phyloP scores from a whole-genome alignment of 2,797 vertebrate genomes.

The Pseudochirops cupreus region DNA sequence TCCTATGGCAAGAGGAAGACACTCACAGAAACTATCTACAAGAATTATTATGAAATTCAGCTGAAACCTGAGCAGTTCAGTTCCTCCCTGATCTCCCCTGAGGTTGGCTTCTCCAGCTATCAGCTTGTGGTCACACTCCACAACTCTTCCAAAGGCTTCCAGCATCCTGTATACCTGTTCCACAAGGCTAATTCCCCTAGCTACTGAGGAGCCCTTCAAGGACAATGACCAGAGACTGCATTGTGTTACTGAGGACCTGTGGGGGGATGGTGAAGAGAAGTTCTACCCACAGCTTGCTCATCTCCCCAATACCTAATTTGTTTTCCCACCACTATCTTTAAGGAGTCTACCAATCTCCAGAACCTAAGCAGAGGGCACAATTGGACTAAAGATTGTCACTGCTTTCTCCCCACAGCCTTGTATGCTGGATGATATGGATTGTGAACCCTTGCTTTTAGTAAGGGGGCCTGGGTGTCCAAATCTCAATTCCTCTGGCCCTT shows the following conservation, averaged over 20 bases:
- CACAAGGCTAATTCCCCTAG: slow-evolving; percentile 86
- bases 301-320: slow-evolving; percentile 58
- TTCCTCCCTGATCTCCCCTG: slow-evolving; percentile 88
- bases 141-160: slow-evolving; percentile 89
- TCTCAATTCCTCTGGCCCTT: slow-evolving; percentile 55
- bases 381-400: slow-evolving; percentile 57
- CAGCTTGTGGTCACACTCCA: slow-evolving; percentile 90
- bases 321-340: slow-evolving; percentile 69
- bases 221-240: slow-evolving; percentile 45
- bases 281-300: slow-evolving; percentile 49
- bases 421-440: slow-evolving; percentile 76
- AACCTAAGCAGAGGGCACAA: slow-evolving; percentile 62
- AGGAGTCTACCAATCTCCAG: slow-evolving; percentile 58
- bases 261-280: slow-evolving; percentile 51
- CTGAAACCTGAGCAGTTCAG: slow-evolving; percentile 92
- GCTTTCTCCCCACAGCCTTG: slow-evolving; percentile 56
- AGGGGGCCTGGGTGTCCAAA: slow-evolving; percentile 38
- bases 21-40: slow-evolving; percentile 87
- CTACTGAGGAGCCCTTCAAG: slow-evolving; percentile 72
- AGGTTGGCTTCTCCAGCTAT: slow-evolving; percentile 92
- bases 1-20: slow-evolving; percentile 91
- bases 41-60: slow-evolving; percentile 87
- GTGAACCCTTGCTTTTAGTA: slow-evolving; percentile 65
- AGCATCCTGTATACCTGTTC: slow-evolving; percentile 91
- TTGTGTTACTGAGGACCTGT: slow-evolving; percentile 67